Evolutionary conservation across 2,797 vertebrate genomes (phyloP), one percentile per base, ranked within the genome.

Genomic region (Crypturellus tataupa): DNA sequence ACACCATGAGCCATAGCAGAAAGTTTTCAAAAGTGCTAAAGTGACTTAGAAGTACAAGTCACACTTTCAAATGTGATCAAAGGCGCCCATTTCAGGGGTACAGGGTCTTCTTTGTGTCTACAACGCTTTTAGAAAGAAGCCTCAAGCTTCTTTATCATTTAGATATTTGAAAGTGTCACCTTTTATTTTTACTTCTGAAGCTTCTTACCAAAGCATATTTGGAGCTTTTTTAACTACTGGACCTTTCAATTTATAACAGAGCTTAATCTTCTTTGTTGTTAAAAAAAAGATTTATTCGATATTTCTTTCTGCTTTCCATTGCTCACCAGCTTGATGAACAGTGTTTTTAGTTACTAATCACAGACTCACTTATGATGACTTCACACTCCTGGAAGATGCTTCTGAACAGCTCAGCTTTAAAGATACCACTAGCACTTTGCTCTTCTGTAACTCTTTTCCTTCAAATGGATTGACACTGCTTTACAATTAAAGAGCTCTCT

Each of bases 101-200:
- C 29, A 46, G 1, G 29, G 70, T 44, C 51, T 21, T 87, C 85
- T 90, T 93, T 93, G 64, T 84, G 68, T 70, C 85, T 85, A 71
- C 75, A 29, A 37, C 2, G 80, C 56, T 91, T 88, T 80, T 71
- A 44, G 81, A 95, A 92, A 73, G 35, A 24, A 87, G n/a, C n/a
- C 40, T 85, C 44, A 58, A 77, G 53, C 40, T 87, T 47, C 85
- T 94, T 93, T 75, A 87, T 87, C 44, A 71, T 82, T 73, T 47
- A 77, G 69, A 3, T 46, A 82, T 77, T 83, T 92, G 84, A 90
- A 91, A 91, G 44, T 0, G 1, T 40, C 75, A 42, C 17, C 76
- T 95, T 90, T 93, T 40, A 85, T 94, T 96, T 96, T 84, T 85
- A 73, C 46, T 39, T 82, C 91, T 94, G 82, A 91, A 91, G 70